These are phyloP conservation scores for Eulithis prunata DNA, from an alignment of 2,888 invertebrate species.

Conservation along the genomic window DNA sequence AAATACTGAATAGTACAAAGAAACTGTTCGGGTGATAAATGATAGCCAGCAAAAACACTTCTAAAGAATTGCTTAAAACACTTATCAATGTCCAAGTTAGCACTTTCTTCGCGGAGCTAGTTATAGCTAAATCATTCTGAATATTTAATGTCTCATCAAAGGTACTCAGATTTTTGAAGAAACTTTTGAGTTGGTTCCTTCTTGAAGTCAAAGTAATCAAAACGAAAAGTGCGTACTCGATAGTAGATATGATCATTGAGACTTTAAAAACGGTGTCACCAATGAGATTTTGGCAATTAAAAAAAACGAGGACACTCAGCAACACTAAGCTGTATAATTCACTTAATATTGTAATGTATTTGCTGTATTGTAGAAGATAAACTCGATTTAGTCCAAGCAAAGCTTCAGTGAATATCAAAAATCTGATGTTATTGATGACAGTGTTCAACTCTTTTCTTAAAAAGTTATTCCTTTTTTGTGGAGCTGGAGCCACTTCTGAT, in stretches of 20 bases:
- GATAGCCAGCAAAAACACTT: constrained; percentile 35
- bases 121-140: constrained; percentile 46
- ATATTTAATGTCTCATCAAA: constrained; percentile 64
- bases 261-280: constrained; percentile 47
- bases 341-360: constrained; percentile 38
- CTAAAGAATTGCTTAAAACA: constrained; percentile 46
- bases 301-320: constrained; percentile 2
- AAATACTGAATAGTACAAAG: not conserved
- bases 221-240: constrained; percentile 55
- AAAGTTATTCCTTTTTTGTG: constrained; percentile 26
- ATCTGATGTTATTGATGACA: constrained; percentile 46
- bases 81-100: constrained; percentile 44
- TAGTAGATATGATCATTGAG: constrained; percentile 48
- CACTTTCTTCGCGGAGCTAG: constrained; percentile 41
- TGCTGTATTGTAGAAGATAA: constrained; percentile 49
- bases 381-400: constrained; percentile 55
- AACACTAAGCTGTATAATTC: constrained; percentile 20
- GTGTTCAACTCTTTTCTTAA: constrained; percentile 32
- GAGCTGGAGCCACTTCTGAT: constrained; percentile 49
- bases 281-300: constrained; percentile 5
- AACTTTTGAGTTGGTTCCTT: constrained; percentile 48
- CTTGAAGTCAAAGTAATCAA: constrained; percentile 47
- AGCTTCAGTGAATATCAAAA: constrained; percentile 45
- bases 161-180: constrained; percentile 52
- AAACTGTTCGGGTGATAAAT: not conserved